These are phyloP conservation scores for Tricholauxania praeusta DNA, from an alignment of 2,888 invertebrate species.

Conservation along the genomic window DNA sequence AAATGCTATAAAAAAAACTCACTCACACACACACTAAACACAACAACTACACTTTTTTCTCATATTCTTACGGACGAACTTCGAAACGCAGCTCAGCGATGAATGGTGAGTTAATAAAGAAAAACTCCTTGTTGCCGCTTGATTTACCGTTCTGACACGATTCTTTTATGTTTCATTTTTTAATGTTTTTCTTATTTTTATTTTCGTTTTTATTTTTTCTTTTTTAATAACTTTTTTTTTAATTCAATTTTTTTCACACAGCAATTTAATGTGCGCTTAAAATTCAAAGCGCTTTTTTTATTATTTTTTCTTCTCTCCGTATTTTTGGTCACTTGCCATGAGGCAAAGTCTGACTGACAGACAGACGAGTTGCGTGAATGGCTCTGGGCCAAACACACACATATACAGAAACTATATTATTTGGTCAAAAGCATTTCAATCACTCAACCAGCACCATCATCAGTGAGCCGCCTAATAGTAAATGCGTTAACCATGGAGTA, in stretches of 20 bases:
- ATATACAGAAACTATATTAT: neutral
- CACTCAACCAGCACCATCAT: neutral
- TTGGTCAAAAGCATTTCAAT: slow-evolving; percentile 29
- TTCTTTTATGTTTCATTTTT: slow-evolving; percentile 1
- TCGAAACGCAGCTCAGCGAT: too few relatives aligned
- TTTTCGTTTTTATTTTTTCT: neutral
- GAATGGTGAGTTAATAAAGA: neutral
- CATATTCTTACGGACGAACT: too few relatives aligned
- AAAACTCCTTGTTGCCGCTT: neutral
- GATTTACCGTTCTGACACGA: slow-evolving; percentile 8
- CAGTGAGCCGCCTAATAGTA: neutral
- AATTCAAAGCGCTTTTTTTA: neutral
- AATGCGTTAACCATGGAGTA: too few relatives aligned
- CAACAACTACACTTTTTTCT: too few relatives aligned
- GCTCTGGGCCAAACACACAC: neutral
- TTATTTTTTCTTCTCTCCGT: too few relatives aligned
- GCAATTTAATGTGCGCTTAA: neutral
- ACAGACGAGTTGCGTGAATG: neutral
- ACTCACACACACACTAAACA: neutral
- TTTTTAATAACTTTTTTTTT: neutral
- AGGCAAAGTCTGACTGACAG: neutral
- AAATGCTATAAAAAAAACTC: too few relatives aligned
- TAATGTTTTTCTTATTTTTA: neutral
- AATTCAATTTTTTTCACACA: neutral
- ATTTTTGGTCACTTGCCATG: slow-evolving; percentile 2